phyloP scores from a whole-genome alignment of 1,140 invertebrate species.

The Gryllus bimaculatus region DNA sequence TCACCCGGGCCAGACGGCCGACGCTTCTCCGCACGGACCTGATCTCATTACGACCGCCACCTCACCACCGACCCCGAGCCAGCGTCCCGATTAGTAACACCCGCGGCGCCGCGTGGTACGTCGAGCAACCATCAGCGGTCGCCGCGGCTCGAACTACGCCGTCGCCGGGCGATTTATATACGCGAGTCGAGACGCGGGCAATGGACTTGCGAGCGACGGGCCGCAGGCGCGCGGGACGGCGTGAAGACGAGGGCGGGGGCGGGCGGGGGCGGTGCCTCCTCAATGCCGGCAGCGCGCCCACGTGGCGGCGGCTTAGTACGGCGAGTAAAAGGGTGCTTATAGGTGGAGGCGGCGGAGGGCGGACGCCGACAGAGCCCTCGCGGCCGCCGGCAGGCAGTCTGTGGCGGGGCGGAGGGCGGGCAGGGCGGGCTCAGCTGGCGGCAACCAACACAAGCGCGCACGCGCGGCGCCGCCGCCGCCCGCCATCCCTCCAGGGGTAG shows the following conservation, averaged over 20 bases:
- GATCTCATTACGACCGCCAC: too few species aligned
- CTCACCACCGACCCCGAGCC: too few species aligned
- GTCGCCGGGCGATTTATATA: too few species aligned
- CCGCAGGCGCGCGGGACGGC: too few species aligned
- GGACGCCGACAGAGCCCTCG: not conserved
- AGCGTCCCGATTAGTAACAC: too few species aligned
- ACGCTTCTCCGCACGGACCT: too few species aligned
- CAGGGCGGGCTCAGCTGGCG: not conserved
- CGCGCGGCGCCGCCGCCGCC: too few species aligned
- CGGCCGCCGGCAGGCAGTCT: not conserved
- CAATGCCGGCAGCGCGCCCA: not conserved
- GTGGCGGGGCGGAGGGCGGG: not conserved
- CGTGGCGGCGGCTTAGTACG: not conserved
- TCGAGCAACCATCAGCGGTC: too few species aligned
- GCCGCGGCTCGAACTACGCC: too few species aligned
- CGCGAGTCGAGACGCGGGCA: not conserved
- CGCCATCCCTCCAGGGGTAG: conserved; percentile 1
- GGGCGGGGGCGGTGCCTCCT: not conserved
- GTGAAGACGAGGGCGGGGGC: not conserved
- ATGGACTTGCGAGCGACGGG: not conserved
- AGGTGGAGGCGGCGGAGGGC: not conserved
- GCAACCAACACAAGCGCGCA: not conserved
- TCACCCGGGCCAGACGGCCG: too few species aligned
- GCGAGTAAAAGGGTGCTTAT: not conserved
- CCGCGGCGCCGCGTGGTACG: too few species aligned